These are phyloP conservation scores for Tholera decimalis DNA, from an alignment of 2,888 invertebrate species.

Conservation along the genomic window DNA sequence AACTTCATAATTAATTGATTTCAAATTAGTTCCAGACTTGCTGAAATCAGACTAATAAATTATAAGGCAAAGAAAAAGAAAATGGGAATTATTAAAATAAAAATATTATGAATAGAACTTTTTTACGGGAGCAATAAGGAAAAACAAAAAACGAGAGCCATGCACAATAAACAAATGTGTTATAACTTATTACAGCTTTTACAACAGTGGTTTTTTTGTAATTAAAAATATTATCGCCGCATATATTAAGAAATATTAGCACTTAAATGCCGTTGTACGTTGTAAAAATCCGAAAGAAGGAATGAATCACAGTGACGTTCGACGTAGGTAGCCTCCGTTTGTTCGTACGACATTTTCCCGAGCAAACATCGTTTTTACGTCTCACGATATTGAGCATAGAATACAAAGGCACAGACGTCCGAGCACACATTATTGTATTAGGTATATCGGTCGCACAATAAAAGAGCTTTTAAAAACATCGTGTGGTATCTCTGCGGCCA, in stretches of 20 bases:
- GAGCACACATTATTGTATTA: conserved; percentile 64
- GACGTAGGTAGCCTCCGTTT: conserved; percentile 59
- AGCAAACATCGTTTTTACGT: conserved; percentile 67
- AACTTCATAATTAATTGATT: conserved; percentile 28
- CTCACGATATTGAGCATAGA: conserved; percentile 63
- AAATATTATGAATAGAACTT: conserved; percentile 47
- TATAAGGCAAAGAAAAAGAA: conserved; percentile 24
- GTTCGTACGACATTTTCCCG: conserved; percentile 58
- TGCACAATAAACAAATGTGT: conserved; percentile 57
- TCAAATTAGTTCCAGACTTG: conserved; percentile 25
- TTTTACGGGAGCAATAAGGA: conserved; percentile 46
- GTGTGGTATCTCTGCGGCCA: conserved; percentile 82
- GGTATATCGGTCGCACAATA: conserved; percentile 83
- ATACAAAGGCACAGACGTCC: conserved; percentile 56
- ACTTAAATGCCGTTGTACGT: conserved; percentile 65
- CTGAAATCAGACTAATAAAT: conserved; percentile 31
- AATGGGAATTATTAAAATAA: conserved; percentile 28
- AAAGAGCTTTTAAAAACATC: conserved; percentile 90
- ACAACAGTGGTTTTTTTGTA: conserved; percentile 62
- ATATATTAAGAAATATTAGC: conserved; percentile 68
- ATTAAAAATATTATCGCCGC: conserved; percentile 66
- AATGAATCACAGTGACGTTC: conserved; percentile 73
- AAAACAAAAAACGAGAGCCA: conserved; percentile 40
- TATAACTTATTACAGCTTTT: conserved; percentile 55
- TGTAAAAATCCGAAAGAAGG: conserved; percentile 69